A percentile compares a stretch with the other conserved stretches of the same genome.
Conservation (phyloP, 2,797 vertebrate genomes). For the Dryobates pubescens region DNA sequence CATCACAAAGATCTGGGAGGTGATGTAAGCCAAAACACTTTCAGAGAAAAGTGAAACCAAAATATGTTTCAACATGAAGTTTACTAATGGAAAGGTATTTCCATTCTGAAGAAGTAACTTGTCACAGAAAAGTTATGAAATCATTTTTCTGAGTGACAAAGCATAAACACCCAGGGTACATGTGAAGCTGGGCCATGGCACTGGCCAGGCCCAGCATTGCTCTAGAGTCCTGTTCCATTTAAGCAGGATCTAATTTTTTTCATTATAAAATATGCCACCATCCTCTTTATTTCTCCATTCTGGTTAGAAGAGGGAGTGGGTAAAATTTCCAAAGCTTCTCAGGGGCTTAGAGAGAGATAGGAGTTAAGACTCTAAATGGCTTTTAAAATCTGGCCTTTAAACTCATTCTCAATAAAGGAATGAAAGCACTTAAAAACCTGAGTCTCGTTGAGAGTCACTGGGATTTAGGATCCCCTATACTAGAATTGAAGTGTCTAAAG, state of each 20-base stretch:
- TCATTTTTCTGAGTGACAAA: background rate
- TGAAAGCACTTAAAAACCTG: background rate
- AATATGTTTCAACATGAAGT: background rate
- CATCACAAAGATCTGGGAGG: background rate
- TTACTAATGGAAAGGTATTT: conserved; percentile 1
- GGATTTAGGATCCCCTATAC: background rate
- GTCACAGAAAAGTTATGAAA: background rate
- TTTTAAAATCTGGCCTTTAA: background rate
- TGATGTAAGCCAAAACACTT: background rate
- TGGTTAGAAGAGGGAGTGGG: background rate
- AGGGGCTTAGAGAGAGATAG: background rate
- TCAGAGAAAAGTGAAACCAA: background rate
- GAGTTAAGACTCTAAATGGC: background rate
- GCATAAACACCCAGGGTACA: background rate
- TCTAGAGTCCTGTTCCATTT: background rate
- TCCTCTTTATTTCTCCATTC: background rate
- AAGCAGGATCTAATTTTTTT: background rate
- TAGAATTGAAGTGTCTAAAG: background rate
- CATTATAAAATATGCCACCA: background rate
- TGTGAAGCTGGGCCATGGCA: background rate
- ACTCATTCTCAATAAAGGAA: background rate
- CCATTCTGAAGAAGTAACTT: background rate
- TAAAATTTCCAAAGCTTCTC: background rate
- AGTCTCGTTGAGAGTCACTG: background rate
- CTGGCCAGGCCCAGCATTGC: background rate